Conservation (phyloP, 2,113 vertebrate genomes). For the Noctilio leporinus region DNA sequence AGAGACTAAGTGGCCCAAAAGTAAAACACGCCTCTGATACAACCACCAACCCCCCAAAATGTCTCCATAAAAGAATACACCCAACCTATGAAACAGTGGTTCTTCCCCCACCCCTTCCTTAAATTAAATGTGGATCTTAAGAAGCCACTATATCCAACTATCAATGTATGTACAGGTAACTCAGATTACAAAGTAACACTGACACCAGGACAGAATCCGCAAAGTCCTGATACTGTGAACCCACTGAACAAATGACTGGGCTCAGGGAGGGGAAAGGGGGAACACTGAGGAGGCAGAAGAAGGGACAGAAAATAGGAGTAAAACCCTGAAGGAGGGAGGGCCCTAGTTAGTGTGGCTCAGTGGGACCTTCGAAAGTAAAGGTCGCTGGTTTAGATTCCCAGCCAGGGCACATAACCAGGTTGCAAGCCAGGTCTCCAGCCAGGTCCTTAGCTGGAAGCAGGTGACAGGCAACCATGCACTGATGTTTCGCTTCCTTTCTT, state of each 20-base stretch:
- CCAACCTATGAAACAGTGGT: not conserved
- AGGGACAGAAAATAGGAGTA: not conserved
- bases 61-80: not conserved
- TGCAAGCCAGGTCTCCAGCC: no score
- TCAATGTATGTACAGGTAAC: not conserved
- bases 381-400: no score
- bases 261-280: not conserved
- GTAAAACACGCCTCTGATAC: not conserved
- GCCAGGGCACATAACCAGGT: no score
- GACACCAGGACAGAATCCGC: not conserved
- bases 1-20: not conserved
- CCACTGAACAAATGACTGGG: not conserved
- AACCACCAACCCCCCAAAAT: not conserved
- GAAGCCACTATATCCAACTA: not conserved
- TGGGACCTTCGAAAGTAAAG: no score
- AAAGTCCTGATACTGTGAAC: not conserved
- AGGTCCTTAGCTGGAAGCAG: no score
- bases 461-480: no score
- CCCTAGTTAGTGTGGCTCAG: no score
- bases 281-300: not conserved
- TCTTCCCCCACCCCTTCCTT: not conserved
- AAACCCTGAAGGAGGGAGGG: no score
- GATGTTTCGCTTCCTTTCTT: no score
- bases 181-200: not conserved
- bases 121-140: not conserved